These are phyloP conservation scores for Pseudachorutes palmiensis DNA, from an alignment of 1,140 invertebrate species.

Conservation along the genomic window DNA sequence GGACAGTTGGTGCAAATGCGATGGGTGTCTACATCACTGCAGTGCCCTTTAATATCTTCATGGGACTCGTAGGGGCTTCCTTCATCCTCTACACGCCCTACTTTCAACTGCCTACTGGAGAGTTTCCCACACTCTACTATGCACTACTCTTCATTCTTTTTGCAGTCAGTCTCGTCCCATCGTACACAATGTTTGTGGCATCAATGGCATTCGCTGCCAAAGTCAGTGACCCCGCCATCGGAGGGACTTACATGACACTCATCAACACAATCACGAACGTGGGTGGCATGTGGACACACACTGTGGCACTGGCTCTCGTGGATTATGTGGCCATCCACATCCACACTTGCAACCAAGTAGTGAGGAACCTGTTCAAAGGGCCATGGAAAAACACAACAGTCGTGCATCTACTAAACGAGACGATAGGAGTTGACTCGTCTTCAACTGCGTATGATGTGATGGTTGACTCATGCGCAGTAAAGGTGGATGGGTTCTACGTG, in stretches of 20 bases:
- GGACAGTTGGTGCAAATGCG: background rate
- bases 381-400: background rate
- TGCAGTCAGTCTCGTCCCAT: background rate
- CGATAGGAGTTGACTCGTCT: background rate
- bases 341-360: background rate
- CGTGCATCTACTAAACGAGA: background rate
- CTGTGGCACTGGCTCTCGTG: slow-evolving; percentile 51
- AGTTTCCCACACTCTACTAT: background rate
- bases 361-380: slow-evolving; percentile 38
- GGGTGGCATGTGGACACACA: slow-evolving; percentile 57
- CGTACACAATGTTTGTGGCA: slow-evolving; percentile 53
- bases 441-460: slow-evolving; percentile 13
- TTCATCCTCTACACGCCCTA: background rate
- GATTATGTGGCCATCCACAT: slow-evolving; percentile 40
- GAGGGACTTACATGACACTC: slow-evolving; percentile 62
- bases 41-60: background rate
- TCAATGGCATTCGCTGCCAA: slow-evolving; percentile 55
- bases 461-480: slow-evolving; percentile 43
- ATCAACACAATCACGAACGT: slow-evolving; percentile 57
- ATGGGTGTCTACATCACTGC: slow-evolving; percentile 12
- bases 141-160: background rate
- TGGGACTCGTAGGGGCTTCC: background rate
- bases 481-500: slow-evolving; percentile 50
- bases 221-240: slow-evolving; percentile 56
- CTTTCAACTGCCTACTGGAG: background rate